These are phyloP conservation scores for Plebejus anna DNA, from an alignment of 2,888 invertebrate genomes.

Conservation along the genomic window DNA sequence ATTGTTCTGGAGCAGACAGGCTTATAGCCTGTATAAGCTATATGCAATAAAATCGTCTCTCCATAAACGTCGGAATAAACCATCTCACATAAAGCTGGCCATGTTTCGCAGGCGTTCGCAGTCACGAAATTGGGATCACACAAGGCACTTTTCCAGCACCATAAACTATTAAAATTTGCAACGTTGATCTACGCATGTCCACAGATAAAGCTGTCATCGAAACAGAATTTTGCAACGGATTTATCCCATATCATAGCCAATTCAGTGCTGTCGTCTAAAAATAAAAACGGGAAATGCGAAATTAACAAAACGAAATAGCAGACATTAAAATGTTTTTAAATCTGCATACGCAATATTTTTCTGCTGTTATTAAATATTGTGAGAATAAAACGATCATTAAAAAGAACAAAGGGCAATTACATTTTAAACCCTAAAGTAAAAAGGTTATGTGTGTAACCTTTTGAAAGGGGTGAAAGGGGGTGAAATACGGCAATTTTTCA, in stretches of 20 bases:
- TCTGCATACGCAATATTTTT: background rate
- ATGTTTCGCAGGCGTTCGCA: background rate
- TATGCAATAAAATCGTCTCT: constrained; percentile 14
- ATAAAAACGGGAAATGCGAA: background rate
- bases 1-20: constrained; percentile 17
- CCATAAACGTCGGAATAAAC: constrained; percentile 20
- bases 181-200: background rate
- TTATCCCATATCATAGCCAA: background rate
- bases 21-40: background rate
- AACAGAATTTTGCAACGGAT: background rate
- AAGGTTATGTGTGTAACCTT: constrained; percentile 23
- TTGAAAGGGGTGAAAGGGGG: background rate
- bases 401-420: constrained; percentile 16
- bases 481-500: constrained; percentile 43
- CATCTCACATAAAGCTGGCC: constrained; percentile 2
- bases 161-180: background rate
- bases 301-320: background rate
- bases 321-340: background rate
- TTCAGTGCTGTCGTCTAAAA: background rate
- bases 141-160: background rate
- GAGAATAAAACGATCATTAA: background rate
- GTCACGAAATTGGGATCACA: background rate
- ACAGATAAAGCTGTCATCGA: background rate
- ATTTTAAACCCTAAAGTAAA: constrained; percentile 7
- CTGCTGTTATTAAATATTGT: background rate